Percentiles rank a stretch among this genome's conserved stretches.
These are phyloP conservation scores for Callosobruchus maculatus DNA, from an alignment of 2,888 invertebrate species.

Conservation along the genomic window DNA sequence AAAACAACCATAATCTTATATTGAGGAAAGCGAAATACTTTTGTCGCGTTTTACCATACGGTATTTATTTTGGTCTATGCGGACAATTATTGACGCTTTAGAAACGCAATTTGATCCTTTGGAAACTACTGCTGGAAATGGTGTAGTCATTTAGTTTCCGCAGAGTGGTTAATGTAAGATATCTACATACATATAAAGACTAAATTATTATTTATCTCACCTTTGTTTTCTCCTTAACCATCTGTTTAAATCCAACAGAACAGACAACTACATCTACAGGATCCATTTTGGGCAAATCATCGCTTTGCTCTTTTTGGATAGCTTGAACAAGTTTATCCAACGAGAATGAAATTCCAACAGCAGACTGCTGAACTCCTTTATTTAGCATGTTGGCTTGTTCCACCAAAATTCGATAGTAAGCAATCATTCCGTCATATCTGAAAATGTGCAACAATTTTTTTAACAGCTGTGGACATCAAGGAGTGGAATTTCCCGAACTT, in stretches of 20 bases:
- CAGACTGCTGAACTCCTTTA: constrained; percentile 50
- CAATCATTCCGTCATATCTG: constrained; percentile 80
- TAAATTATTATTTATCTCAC: constrained; percentile 31
- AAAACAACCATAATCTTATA: too few relatives aligned
- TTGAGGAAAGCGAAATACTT: too few relatives aligned
- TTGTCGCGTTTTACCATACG: too few relatives aligned
- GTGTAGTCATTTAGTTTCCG: too few relatives aligned
- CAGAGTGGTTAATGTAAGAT: too few relatives aligned
- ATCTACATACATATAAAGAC: too few relatives aligned
- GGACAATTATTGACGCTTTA: too few relatives aligned
- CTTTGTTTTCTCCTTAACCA: constrained; percentile 55
- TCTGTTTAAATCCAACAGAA: constrained; percentile 58
- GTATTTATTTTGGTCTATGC: too few relatives aligned
- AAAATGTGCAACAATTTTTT: neutral
- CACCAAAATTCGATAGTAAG: constrained; percentile 60
- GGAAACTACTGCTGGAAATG: too few relatives aligned
- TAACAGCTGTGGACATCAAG: too few relatives aligned
- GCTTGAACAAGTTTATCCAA: constrained; percentile 72
- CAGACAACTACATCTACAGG: constrained; percentile 65
- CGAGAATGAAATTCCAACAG: constrained; percentile 78
- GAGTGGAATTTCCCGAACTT: too few relatives aligned
- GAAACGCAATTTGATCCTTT: too few relatives aligned
- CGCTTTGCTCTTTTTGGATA: constrained; percentile 53
- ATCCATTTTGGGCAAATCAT: constrained; percentile 41
- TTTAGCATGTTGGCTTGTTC: constrained; percentile 33